A percentile compares a stretch with the other conserved stretches of the same genome.
Conservation (phyloP, 2,113 vertebrate species). For the Ictalurus furcatus region DNA sequence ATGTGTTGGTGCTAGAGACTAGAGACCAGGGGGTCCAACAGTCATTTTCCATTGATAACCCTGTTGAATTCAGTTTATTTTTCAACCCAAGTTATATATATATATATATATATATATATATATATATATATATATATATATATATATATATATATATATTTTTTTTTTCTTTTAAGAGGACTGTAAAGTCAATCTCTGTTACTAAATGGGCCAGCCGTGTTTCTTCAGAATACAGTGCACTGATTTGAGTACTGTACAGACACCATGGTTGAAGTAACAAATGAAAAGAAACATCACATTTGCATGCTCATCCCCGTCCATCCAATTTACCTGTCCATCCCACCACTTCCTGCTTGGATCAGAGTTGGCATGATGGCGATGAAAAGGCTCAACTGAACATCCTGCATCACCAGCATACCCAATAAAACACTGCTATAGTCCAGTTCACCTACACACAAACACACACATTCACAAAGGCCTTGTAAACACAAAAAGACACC, state of each 20-base stretch:
- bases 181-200: too few relatives aligned
- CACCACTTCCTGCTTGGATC: slow-evolving; percentile 82
- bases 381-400: slow-evolving; percentile 94
- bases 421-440: slow-evolving; percentile 92
- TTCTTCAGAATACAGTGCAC: too few relatives aligned
- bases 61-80: neutral
- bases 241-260: neutral
- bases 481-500: neutral
- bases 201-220: too few relatives aligned
- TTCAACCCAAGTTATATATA: neutral
- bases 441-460: slow-evolving; percentile 77
- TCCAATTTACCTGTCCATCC: slow-evolving; percentile 75
- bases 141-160: too few relatives aligned
- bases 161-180: too few relatives aligned
- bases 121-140: too few relatives aligned
- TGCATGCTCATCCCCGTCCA: neutral
- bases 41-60: too few relatives aligned
- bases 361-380: slow-evolving; percentile 92
- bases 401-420: slow-evolving; percentile 94
- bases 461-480: neutral
- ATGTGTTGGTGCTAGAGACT: too few relatives aligned
- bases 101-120: too few relatives aligned
- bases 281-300: too few relatives aligned
- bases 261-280: too few relatives aligned
- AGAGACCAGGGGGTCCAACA: too few relatives aligned